phyloP scores from a whole-genome alignment of 2,888 invertebrate species.

The Hemaris fuciformis region DNA sequence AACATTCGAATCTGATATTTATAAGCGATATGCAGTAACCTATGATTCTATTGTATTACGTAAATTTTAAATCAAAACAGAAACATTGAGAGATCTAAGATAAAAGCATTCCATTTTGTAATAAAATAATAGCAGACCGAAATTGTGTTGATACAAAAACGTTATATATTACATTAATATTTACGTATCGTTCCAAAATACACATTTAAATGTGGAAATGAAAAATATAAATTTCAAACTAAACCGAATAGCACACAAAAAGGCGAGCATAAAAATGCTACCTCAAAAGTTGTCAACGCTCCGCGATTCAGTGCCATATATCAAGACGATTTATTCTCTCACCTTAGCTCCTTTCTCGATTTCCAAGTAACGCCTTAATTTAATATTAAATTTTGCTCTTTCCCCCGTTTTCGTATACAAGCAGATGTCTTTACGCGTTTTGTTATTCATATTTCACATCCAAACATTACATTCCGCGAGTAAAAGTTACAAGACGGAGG shows the following conservation, averaged over 20 bases:
- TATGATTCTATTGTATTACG: no score
- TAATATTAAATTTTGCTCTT: conserved; percentile 78
- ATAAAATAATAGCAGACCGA: no score
- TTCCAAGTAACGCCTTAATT: conserved; percentile 78
- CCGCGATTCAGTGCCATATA: conserved; percentile 65
- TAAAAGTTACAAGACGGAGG: conserved; percentile 25
- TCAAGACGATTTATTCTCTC: conserved; percentile 76
- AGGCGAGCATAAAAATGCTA: conserved; percentile 54
- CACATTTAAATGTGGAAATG: no score
- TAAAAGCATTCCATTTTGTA: no score
- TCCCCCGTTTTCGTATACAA: conserved; percentile 54
- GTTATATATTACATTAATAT: not conserved
- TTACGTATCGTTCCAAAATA: not conserved
- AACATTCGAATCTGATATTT: no score
- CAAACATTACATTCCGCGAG: conserved; percentile 46
- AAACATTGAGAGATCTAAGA: no score
- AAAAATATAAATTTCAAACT: conserved; percentile 10
- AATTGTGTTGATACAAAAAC: no score
- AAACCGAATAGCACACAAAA: conserved; percentile 11
- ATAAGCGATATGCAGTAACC: no score
- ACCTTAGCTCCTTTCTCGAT: conserved; percentile 74
- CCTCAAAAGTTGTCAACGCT: conserved; percentile 75
- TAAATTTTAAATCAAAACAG: no score
- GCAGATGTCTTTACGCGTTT: conserved; percentile 71
- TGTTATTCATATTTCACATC: conserved; percentile 74